Evolutionary conservation across 2,113 vertebrate genomes (phyloP), one percentile per base, ranked within the genome.

Genomic region (Cebidichthys violaceus): DNA sequence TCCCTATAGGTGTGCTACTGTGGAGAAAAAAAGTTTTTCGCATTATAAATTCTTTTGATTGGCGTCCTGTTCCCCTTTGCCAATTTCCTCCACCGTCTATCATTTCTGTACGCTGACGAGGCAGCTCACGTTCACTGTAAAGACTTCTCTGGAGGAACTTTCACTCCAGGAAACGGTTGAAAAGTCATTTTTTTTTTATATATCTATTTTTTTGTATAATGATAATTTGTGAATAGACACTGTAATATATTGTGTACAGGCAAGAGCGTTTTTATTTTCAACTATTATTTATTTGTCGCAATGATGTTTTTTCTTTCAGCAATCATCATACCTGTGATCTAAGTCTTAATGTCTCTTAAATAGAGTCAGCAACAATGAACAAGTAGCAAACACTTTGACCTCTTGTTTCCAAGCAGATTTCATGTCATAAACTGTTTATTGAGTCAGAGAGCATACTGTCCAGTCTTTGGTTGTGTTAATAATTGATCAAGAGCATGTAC

Each of bases 251-350:
- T 79, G 17, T 88, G 90, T 92, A 91, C 72, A 93, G 90, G 33
- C 15, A 64, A 69, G 15, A 67, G 45, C 13, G 59, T 73, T 69
- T 77, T 72, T 62, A 47, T 83, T 68, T 69, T 54, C 35, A 22
- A 60, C 1, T 22, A 27, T 45, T 93, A 93, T 93, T 93, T 93
- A 93, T 93, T 93, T 86, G 73, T 83, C 4, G 7, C 18, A 65
- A 27, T 75, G 18, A 75, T 13, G 13, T 81, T 89, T 55, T 84
- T 83, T 65, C 29, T 75, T 70, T 72, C 59, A 41, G 5, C 29
- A 29, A 27, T 37, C 43, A 2, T 24, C n/a, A 52, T 3, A 35
- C 4, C 18, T 79, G 60, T 67, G 39, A 67, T 72, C 18, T 18
- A 27, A 71, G 14, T 47, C 29, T 57, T 85, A 76, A 15, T n/a